A percentile compares a stretch with the other conserved stretches of the same genome.
Evolutionary conservation across 2,113 vertebrate species (phyloP).

Genomic region (Perccottus glenii): DNA sequence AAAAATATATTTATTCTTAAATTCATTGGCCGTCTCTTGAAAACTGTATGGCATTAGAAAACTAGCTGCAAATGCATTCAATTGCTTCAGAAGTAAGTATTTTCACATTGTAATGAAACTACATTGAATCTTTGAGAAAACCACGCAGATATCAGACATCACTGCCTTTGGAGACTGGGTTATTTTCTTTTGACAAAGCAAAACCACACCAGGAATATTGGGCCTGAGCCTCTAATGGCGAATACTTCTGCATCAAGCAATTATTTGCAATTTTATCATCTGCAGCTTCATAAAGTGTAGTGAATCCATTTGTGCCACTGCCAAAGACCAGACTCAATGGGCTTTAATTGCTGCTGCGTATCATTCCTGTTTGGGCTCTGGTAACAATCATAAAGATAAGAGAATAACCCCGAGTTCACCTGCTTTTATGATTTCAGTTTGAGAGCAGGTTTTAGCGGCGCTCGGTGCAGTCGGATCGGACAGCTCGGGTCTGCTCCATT

Average conservation of each 20-base stretch:
- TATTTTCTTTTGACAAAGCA: neutral
- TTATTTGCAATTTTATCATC: constrained; percentile 58
- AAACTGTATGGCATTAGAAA: no score
- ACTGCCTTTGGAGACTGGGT: no score
- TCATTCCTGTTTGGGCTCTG: constrained; percentile 5
- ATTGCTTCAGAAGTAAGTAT: no score
- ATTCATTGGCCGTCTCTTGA: no score
- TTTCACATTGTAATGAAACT: no score
- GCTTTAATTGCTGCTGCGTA: constrained; percentile 25
- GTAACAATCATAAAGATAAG: neutral
- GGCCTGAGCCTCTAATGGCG: constrained; percentile 32
- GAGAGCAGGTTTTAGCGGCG: constrained; percentile 7
- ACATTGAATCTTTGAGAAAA: no score
- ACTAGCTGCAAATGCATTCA: no score
- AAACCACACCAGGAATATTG: neutral
- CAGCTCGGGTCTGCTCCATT: neutral
- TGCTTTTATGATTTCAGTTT: constrained; percentile 46
- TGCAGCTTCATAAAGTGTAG: constrained; percentile 38
- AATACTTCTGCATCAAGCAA: constrained; percentile 32
- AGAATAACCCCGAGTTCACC: neutral
- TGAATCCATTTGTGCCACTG: constrained; percentile 43
- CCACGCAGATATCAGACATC: no score
- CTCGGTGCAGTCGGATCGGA: neutral
- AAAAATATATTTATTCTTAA: no score
- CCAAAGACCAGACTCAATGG: constrained; percentile 8